Percentiles rank a stretch among this genome's conserved stretches.
These are phyloP conservation scores for Ctenosaura bakeri DNA, from an alignment of 2,797 vertebrate species.

Conservation along the genomic window DNA sequence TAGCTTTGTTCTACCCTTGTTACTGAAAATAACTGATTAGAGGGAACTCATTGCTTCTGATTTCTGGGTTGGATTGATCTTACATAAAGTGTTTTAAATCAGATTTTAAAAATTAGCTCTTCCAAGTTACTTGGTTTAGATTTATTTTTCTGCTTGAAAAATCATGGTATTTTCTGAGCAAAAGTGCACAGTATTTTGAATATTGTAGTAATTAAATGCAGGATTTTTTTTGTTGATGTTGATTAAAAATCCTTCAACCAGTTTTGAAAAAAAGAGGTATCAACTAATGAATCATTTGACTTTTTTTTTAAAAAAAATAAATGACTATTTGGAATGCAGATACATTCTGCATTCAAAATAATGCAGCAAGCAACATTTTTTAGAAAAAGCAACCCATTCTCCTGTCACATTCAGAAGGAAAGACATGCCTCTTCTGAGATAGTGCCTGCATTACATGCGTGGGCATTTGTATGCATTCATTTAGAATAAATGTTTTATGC, in stretches of 20 bases:
- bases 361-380: neutral
- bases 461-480: neutral
- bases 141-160: neutral
- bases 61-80: neutral
- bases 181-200: neutral
- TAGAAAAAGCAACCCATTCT: no score
- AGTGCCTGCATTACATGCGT: neutral
- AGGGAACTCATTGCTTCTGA: no score
- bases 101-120: neutral
- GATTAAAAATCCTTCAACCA: no score
- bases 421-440: neutral
- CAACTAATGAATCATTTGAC: no score
- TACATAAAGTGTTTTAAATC: neutral
- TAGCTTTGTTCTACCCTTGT: no score
- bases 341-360: neutral
- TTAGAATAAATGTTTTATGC: slow-evolving; percentile 3
- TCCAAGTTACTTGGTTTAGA: neutral
- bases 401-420: neutral
- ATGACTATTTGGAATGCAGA: neutral
- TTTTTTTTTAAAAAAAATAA: no score
- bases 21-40: no score
- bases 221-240: neutral
- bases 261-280: no score
- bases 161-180: neutral
- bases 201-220: neutral